Conservation (phyloP, 2,113 vertebrate species). For the Xenopus tropicalis region UCB_Xtro_10.0 CM004445.2:123676501-123677000, state of each 20-base stretch:
- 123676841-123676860: constrained; percentile 1
- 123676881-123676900: not conserved
- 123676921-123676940: no score
- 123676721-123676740: constrained; percentile 30
- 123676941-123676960: no score
- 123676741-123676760: constrained; percentile 45
- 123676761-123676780: constrained; percentile 35
- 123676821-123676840: constrained; percentile 18
- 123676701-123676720: constrained; percentile 40
- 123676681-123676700: constrained; percentile 36
- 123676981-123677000: no score
- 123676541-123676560: no score
- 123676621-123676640: constrained; percentile 7
- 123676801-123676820: constrained; percentile 32
- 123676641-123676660: not conserved
- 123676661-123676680: constrained; percentile 37
- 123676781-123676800: constrained; percentile 38
- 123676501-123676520: no score
- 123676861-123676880: not conserved
- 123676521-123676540: no score
- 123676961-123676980: no score
- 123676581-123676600: no score
- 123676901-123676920: no score
- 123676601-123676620: no score
- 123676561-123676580: no score